Conservation (phyloP, 2,888 invertebrate genomes). For the Ctena decussata region DNA sequence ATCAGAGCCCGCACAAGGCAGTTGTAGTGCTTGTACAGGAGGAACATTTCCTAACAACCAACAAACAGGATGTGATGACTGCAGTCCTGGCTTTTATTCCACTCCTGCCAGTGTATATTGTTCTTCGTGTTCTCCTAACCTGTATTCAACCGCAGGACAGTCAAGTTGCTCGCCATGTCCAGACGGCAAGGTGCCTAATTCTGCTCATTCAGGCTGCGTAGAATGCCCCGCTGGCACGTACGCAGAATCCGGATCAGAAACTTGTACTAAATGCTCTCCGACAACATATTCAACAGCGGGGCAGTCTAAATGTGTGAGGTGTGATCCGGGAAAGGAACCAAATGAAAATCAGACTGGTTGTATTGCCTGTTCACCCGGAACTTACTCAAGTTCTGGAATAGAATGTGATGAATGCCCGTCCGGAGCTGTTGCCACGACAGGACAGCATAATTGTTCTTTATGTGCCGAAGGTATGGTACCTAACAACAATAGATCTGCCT, state of each 20-base stretch:
- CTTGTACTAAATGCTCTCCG: neutral
- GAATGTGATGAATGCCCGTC: neutral
- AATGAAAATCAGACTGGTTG: neutral
- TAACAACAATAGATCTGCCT: neutral
- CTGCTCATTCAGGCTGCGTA: neutral
- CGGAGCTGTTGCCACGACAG: neutral
- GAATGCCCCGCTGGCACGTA: neutral
- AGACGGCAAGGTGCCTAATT: neutral
- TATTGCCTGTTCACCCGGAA: neutral
- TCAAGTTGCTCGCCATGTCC: neutral
- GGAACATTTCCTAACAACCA: neutral
- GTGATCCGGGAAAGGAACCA: neutral
- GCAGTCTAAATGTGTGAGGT: neutral
- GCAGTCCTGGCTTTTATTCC: neutral
- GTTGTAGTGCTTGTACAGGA: neutral
- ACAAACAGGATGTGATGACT: neutral
- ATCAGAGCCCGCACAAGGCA: neutral
- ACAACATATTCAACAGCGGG: neutral
- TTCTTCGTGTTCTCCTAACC: neutral
- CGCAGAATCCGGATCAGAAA: neutral
- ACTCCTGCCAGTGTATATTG: neutral
- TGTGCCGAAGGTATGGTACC: neutral
- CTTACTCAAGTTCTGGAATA: neutral
- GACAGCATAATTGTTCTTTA: neutral
- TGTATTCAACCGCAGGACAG: neutral